phyloP scores from a whole-genome alignment of 1,140 invertebrate species.

The Lepidostoma basale region DNA sequence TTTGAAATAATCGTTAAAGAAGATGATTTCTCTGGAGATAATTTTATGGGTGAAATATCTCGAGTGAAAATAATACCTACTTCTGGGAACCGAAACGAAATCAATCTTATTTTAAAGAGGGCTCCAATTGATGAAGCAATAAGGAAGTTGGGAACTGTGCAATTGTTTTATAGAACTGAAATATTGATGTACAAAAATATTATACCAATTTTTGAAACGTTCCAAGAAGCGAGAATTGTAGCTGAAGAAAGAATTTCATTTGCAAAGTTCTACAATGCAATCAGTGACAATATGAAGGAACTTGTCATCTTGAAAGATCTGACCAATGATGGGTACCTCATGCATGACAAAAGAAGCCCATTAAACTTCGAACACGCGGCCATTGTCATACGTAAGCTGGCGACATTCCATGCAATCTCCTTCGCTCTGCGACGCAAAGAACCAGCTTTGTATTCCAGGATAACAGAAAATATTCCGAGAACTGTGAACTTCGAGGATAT shows the following conservation, averaged over 20 bases:
- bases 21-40: background rate
- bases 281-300: conserved; percentile 49
- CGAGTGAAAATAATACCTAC: background rate
- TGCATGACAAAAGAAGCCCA: conserved; percentile 60
- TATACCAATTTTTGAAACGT: background rate
- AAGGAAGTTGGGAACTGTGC: background rate
- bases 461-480: background rate
- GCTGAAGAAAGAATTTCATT: background rate
- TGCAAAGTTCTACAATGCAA: conserved; percentile 8
- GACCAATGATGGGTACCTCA: conserved; percentile 56
- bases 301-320: conserved; percentile 64
- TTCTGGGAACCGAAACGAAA: background rate
- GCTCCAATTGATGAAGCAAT: background rate
- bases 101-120: background rate
- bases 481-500: conserved; percentile 10
- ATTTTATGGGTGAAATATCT: conserved; percentile 1
- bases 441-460: background rate
- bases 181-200: conserved; percentile 25
- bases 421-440: conserved; percentile 29
- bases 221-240: conserved; percentile 14
- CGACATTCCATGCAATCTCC: conserved; percentile 61
- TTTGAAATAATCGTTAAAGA: background rate
- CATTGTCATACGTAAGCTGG: conserved; percentile 59
- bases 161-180: conserved; percentile 14
- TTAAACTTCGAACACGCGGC: conserved; percentile 58